Evolutionary conservation across 1,140 invertebrate genomes (phyloP).

Genomic region (Zophobas morio): DNA sequence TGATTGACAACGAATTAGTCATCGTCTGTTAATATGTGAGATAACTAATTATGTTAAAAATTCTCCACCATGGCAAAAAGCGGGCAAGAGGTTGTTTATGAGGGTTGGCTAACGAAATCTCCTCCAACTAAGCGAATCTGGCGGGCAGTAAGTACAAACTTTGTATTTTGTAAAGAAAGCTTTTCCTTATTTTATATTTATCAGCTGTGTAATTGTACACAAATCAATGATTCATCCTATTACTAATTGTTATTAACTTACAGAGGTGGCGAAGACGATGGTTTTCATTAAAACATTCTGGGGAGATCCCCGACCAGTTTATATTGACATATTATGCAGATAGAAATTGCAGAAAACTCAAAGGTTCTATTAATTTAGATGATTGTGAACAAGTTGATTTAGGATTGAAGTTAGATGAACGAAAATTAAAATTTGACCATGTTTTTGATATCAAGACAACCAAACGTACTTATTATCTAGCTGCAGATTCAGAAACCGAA

Average conservation of each 20-base stretch:
- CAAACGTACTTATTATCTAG: slow-evolving; percentile 91
- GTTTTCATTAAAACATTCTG: slow-evolving; percentile 91
- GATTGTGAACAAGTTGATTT: slow-evolving; percentile 96
- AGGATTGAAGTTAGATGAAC: slow-evolving; percentile 85
- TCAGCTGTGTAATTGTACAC: slow-evolving; percentile 25
- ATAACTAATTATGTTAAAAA: slow-evolving; percentile 59
- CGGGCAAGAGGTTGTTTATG: slow-evolving; percentile 70
- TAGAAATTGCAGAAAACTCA: slow-evolving; percentile 85
- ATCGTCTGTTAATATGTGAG: slow-evolving; percentile 48
- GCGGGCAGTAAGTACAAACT: slow-evolving; percentile 83
- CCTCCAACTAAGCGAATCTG: slow-evolving; percentile 90
- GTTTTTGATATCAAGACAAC: slow-evolving; percentile 93
- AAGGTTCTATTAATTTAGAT: slow-evolving; percentile 94
- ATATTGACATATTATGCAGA: slow-evolving; percentile 95
- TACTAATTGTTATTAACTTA: slow-evolving; percentile 52
- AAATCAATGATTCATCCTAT: slow-evolving; percentile 62
- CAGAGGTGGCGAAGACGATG: slow-evolving; percentile 95
- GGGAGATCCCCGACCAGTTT: slow-evolving; percentile 93
- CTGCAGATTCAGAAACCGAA: slow-evolving; percentile 90
- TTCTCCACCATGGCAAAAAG: slow-evolving; percentile 66
- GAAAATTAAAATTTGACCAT: slow-evolving; percentile 85
- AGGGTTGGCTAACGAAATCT: slow-evolving; percentile 94
- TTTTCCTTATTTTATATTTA: slow-evolving; percentile 16
- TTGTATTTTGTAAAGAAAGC: slow-evolving; percentile 43
- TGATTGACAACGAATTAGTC: slow-evolving; percentile 40